Evolutionary conservation across 1,140 invertebrate species (phyloP).

Genomic region (Zaprionus camerounensis): DNA sequence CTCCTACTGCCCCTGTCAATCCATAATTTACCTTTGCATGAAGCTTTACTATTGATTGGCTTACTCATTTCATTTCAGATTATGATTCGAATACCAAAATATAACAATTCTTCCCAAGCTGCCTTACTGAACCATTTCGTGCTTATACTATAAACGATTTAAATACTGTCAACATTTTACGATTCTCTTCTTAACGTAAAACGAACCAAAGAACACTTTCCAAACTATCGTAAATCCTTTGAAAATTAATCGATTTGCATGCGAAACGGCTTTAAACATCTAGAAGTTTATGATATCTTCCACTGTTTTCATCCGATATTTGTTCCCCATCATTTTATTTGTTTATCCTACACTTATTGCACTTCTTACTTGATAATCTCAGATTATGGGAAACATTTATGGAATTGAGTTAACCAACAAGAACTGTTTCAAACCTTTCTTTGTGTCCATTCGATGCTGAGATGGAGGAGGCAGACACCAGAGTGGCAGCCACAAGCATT

Average conservation of each 20-base stretch:
- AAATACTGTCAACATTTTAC: too few species aligned
- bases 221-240: background rate
- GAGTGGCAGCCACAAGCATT: slow-evolving; percentile 14
- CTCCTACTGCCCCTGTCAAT: background rate
- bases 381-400: background rate
- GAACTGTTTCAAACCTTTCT: background rate
- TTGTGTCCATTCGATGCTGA: background rate
- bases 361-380: background rate
- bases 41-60: too few species aligned
- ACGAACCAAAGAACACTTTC: too few species aligned
- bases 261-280: background rate
- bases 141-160: too few species aligned
- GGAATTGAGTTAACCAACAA: background rate
- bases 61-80: too few species aligned
- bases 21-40: too few species aligned
- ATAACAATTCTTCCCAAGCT: too few species aligned
- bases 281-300: background rate
- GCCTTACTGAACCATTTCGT: too few species aligned
- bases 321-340: background rate
- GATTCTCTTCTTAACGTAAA: too few species aligned
- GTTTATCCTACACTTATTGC: background rate
- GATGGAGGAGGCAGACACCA: background rate
- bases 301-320: background rate
- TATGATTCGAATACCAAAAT: too few species aligned
- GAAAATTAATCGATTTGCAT: background rate